Percentiles rank a stretch among this genome's conserved stretches.
Conservation (phyloP, 2,888 invertebrate genomes). For the Agrilus biguttatus region DNA sequence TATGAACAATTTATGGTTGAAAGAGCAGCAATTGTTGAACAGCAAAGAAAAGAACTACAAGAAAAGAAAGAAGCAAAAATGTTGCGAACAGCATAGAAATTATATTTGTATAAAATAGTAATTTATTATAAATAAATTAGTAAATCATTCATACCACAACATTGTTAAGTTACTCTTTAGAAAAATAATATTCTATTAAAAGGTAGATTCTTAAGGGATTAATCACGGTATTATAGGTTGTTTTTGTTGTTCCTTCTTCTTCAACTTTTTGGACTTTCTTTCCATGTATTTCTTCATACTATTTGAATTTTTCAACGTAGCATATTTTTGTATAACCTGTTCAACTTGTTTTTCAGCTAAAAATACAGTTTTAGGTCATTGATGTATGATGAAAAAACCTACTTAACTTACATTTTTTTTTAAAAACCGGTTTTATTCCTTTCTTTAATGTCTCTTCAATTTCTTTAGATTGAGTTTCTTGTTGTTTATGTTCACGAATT, state of each 20-base stretch:
- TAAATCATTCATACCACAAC: too few species aligned
- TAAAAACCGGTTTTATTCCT: constrained; percentile 58
- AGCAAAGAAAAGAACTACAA: constrained; percentile 62
- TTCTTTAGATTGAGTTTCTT: constrained; percentile 41
- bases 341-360: constrained; percentile 65
- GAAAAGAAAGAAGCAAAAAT: constrained; percentile 83
- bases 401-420: constrained; percentile 50
- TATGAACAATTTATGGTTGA: constrained; percentile 71
- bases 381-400: constrained; percentile 1
- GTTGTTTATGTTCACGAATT: constrained; percentile 47
- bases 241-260: constrained; percentile 21
- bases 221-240: neutral
- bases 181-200: too few species aligned
- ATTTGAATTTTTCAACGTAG: constrained; percentile 62
- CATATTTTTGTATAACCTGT: constrained; percentile 64
- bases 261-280: constrained; percentile 63
- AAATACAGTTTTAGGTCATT: constrained; percentile 21
- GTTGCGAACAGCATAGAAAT: constrained; percentile 50
- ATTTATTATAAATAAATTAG: neutral
- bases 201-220: neutral
- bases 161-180: too few species aligned
- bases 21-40: constrained; percentile 50
- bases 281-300: constrained; percentile 69
- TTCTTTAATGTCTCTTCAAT: constrained; percentile 43
- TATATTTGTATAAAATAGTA: constrained; percentile 1